Percentiles rank a stretch among this genome's conserved stretches.
Evolutionary conservation across 2,113 vertebrate genomes (phyloP).

Genomic region (Hippocampus zosterae): DNA sequence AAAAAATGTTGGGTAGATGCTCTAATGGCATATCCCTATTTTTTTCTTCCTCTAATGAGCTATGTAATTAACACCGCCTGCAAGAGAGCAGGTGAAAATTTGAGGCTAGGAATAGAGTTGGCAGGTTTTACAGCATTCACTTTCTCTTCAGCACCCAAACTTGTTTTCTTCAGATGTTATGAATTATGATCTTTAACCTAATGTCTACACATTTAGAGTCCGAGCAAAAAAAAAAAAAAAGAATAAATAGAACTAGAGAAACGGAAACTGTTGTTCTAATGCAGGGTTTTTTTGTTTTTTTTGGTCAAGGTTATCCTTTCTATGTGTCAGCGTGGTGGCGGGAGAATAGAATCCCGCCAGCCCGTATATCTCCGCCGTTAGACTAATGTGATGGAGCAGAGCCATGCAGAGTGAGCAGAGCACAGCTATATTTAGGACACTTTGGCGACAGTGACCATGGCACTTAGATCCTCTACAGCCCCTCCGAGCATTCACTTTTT

Average conservation of each 20-base stretch:
- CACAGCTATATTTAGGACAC: slow-evolving; percentile 60
- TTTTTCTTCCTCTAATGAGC: slow-evolving; percentile 60
- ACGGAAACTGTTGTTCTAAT: slow-evolving; percentile 8
- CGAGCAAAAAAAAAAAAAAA: neutral
- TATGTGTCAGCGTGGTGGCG: slow-evolving; percentile 22
- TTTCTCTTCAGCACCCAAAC: slow-evolving; percentile 15
- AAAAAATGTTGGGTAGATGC: slow-evolving; percentile 50
- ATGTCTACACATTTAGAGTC: neutral
- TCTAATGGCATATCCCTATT: slow-evolving; percentile 20
- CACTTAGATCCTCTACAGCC: slow-evolving; percentile 52
- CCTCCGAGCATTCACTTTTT: slow-evolving; percentile 47
- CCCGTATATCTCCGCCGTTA: slow-evolving; percentile 33
- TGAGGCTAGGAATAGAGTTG: slow-evolving; percentile 69
- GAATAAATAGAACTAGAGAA: slow-evolving; percentile 6
- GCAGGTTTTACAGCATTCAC: slow-evolving; percentile 58
- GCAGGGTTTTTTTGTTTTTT: slow-evolving; percentile 10
- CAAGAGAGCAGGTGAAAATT: slow-evolving; percentile 69
- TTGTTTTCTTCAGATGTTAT: slow-evolving; percentile 13
- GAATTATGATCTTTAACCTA: neutral
- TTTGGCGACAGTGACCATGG: slow-evolving; percentile 49
- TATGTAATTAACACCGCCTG: slow-evolving; percentile 72
- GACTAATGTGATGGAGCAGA: slow-evolving; percentile 56
- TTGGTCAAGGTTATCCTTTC: slow-evolving; percentile 23
- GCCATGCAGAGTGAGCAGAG: slow-evolving; percentile 31
- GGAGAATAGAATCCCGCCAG: slow-evolving; percentile 25